Evolutionary conservation across 1,140 invertebrate genomes (phyloP), one percentile per base, ranked within the genome.

Genomic region (Mycetomoellerius zeteki): DNA sequence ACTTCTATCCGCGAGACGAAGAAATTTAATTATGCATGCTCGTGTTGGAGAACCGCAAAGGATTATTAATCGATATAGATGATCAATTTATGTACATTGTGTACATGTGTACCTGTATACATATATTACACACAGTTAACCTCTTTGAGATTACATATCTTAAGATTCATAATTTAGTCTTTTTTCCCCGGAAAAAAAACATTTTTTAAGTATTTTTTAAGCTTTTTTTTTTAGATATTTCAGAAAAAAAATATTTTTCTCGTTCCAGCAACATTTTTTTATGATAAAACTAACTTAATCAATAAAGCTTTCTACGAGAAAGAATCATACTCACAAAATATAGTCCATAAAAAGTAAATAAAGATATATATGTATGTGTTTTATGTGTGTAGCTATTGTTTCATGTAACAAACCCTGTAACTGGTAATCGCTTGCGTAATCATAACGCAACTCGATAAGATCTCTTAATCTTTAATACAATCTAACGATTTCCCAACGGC

Each of bases 401-500:
- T 37, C 12, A 16, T 7, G 8, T 37, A 14, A 1, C 16, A 21
- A 21, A 1, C 8, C 8, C 10, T 14, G 14, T 30, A 82, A 82
- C 21, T 33, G 24, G 52, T 67, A 73, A 73, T 73, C 19, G 43
- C 19, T 82, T 60, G 37, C 80, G 52, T 73, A 73, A 82, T 73
- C 33, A 73, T 84, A 60, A 82, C 37, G 37, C 69, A 47, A 24
- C 12, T 47, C 33, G 52, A 58, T 81, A 62, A 62, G 64, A 62
- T 71, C 65, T 62, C 56, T 67, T 43, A 67, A 84, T 64, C 43
- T 75, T 19, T 30, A 50, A 50, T 60, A 84, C 27, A 16, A 73
- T 84, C 69, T 50, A 56, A 24, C 69, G 69, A 75, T 84, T 84
- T 47, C 52, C 37, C 80, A 72, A 82, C 52, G 52, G n/a, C 43